These are phyloP conservation scores for Cecropterus lyciades DNA, from an alignment of 1,140 invertebrate species.

Conservation along the genomic window DNA sequence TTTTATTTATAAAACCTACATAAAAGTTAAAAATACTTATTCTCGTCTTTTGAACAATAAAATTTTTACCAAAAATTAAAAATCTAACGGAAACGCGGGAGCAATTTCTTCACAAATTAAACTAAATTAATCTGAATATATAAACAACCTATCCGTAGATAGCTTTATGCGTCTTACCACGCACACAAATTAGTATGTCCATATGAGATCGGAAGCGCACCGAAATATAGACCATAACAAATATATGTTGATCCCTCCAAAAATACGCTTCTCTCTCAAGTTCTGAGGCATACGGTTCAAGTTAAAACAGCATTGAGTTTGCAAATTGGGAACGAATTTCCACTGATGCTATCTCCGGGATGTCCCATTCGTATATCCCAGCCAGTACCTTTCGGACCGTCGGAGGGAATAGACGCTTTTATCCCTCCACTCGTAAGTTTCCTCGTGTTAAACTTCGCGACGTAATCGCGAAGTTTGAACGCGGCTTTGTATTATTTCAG, in stretches of 20 bases:
- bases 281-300: constrained; percentile 22
- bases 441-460: constrained; percentile 33
- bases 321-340: constrained; percentile 36
- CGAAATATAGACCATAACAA: constrained; percentile 51
- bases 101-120: too few species aligned
- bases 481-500: neutral
- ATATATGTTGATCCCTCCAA: constrained; percentile 14
- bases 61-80: too few species aligned
- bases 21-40: too few species aligned
- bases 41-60: too few species aligned
- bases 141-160: constrained; percentile 10
- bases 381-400: constrained; percentile 45
- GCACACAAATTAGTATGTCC: constrained; percentile 63
- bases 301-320: constrained; percentile 28
- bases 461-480: constrained; percentile 12
- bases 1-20: too few species aligned
- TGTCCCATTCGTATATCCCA: constrained; percentile 29
- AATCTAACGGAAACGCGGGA: too few species aligned
- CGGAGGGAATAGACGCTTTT: constrained; percentile 32
- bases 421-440: constrained; percentile 33
- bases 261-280: constrained; percentile 14
- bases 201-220: constrained; percentile 58
- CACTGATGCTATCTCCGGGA: constrained; percentile 41
- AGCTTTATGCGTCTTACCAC: constrained; percentile 41
- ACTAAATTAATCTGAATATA: too few species aligned